Evolutionary conservation across 2,113 vertebrate genomes (phyloP), one percentile per base, ranked within the genome.

Genomic region (Merops nubicus): DNA sequence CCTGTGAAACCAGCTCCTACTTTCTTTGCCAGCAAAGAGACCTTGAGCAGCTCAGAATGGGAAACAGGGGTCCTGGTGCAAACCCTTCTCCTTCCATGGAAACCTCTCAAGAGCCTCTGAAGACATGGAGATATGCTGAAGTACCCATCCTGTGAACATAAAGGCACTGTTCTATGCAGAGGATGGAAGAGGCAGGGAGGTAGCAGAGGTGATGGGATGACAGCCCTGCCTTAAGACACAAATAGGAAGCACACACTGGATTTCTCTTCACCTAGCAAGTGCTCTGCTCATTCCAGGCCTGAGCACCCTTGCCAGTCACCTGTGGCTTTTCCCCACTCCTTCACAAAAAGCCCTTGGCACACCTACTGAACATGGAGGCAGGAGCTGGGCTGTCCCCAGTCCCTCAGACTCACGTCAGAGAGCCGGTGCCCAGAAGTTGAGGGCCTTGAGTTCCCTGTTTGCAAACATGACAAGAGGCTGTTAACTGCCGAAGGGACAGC

Each of bases 81-180:
- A 88, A 31, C 6, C 6, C 33, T 11, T 42, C 15, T 84, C 28
- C 33, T 65, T 21, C 22, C 31, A 13, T 3, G 15, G 38, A 38
- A 74, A 38, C 25, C 21, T 47, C 16, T 40, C 1, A 7, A 33
- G 42, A 76, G 42, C 15, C 29, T 29, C 73, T 60, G 69, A 69
- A 79, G 45, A 34, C 0, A 2, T 4, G 10, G 47, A 40, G 43
- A 16, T 11, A 6, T 0, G 0, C 13, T 53, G 51, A 47, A 18
- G 25, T 8, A 15, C 25, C 50, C 31, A 17, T 38, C 43, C 70
- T 36, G 28, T 4, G 5, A 65, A 42, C 20, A 53, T 8, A 68
- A 60, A 20, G 15, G 12, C 12, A 28, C 34, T 18, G 31, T 16
- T 80, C 13, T 22, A 1, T 5, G 4, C 5, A 47, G 77, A 29